Evolutionary conservation across 2,888 invertebrate species (phyloP).

Genomic region (Poecilus cupreus): DNA sequence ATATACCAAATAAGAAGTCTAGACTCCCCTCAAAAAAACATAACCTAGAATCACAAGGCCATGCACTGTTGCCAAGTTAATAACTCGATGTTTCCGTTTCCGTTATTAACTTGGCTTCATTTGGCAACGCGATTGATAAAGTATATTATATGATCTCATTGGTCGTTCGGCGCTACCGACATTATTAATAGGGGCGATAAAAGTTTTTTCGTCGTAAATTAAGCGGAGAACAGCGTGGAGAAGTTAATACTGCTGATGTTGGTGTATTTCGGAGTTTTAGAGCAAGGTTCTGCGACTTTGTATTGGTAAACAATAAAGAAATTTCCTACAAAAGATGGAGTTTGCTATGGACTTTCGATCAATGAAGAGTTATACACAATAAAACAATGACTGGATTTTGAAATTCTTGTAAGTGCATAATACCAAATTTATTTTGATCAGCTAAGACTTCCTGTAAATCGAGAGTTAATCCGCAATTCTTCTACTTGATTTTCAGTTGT

Average conservation of each 20-base stretch:
- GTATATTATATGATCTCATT: conserved; percentile 25
- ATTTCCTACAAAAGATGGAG: neutral
- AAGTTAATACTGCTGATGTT: neutral
- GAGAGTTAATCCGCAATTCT: no score
- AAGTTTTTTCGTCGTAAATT: conserved; percentile 43
- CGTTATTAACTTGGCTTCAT: neutral
- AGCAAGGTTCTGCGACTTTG: conserved; percentile 2
- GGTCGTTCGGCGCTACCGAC: neutral
- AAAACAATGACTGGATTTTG: neutral
- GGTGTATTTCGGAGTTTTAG: neutral
- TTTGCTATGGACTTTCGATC: no score
- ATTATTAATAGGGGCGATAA: conserved; percentile 45
- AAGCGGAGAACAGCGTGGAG: neutral
- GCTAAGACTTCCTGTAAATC: no score
- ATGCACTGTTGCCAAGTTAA: neutral
- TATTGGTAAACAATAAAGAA: conserved; percentile 47
- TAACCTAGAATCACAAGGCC: neutral
- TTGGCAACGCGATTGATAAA: conserved; percentile 31
- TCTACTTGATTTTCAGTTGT: no score
- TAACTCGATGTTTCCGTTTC: neutral
- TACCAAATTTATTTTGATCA: no score
- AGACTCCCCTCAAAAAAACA: conserved; percentile 6
- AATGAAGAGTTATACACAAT: neutral
- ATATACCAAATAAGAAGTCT: conserved; percentile 5
- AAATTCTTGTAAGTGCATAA: neutral